These are phyloP conservation scores for Prionailurus bengalensis DNA, from an alignment of 2,113 vertebrate genomes.

Conservation along the genomic window DNA sequence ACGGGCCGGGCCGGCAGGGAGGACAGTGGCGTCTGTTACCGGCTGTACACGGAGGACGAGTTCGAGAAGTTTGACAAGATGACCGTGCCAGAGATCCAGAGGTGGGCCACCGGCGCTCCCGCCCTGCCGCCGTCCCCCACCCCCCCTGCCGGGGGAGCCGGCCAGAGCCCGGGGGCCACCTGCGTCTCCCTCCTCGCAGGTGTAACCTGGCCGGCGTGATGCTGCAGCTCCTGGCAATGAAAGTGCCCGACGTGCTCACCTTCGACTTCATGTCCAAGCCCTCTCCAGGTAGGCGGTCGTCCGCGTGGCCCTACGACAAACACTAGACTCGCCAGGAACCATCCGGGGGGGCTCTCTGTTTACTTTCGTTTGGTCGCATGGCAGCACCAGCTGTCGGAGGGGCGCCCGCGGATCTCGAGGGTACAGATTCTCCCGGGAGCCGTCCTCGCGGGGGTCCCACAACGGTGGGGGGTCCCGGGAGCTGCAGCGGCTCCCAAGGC, in stretches of 20 bases:
- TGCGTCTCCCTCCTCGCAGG: constrained; percentile 81
- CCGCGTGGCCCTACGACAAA: accelerated
- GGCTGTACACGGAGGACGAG: constrained; percentile 97
- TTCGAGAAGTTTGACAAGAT: constrained; percentile 94
- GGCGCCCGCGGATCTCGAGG: neutral
- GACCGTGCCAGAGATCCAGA: constrained; percentile 98
- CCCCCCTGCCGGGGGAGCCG: accelerated
- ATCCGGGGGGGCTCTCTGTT: neutral
- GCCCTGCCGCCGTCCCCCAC: accelerated
- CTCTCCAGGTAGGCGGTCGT: constrained; percentile 91
- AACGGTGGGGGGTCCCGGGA: too few relatives aligned
- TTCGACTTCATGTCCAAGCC: constrained; percentile 99
- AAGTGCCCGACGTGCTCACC: constrained; percentile 94
- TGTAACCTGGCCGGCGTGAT: constrained; percentile 96
- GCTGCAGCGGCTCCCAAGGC: too few relatives aligned
- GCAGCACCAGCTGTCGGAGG: neutral
- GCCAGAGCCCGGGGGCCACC: accelerated
- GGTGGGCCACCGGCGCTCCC: constrained; percentile 84
- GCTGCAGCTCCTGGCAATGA: constrained; percentile 96
- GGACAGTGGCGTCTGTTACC: constrained; percentile 94
- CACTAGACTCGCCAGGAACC: accelerated
- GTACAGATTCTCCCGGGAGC: neutral
- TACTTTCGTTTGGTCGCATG: neutral
- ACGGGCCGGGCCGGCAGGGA: constrained; percentile 95
- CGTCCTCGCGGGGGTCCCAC: too few relatives aligned